Percentiles rank a stretch among this genome's conserved stretches.
Evolutionary conservation across 2,113 vertebrate genomes (phyloP).

Genomic region (Anguilla rostrata): DNA sequence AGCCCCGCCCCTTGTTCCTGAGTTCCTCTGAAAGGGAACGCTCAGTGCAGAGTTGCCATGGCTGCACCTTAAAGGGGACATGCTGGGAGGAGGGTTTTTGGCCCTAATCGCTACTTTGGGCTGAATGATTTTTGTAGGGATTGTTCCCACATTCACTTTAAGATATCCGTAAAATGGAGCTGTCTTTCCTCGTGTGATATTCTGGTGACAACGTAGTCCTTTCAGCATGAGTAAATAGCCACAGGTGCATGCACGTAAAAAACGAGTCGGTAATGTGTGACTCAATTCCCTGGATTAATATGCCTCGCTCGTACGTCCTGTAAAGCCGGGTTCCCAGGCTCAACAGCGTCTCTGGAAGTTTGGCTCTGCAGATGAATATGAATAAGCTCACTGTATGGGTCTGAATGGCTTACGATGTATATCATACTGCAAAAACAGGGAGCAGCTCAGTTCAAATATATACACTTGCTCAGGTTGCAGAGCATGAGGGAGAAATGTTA

Average conservation of each 20-base stretch:
- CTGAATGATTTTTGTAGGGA: neutral
- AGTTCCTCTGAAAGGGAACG: neutral
- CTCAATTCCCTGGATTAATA: neutral
- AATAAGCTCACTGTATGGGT: slow-evolving; percentile 28
- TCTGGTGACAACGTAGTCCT: neutral
- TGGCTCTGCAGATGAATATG: slow-evolving; percentile 11
- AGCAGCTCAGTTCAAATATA: neutral
- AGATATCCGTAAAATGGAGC: neutral
- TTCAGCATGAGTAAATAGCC: neutral
- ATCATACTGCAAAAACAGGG: neutral
- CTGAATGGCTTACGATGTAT: neutral
- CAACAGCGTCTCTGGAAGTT: neutral
- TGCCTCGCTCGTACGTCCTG: neutral
- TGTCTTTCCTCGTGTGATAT: neutral
- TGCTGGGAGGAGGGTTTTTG: neutral
- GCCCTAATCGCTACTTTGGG: neutral
- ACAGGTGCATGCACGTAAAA: neutral
- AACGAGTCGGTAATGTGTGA: neutral
- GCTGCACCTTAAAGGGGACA: neutral
- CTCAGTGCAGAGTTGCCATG: neutral
- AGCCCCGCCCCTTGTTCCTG: neutral
- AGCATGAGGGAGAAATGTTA: neutral
- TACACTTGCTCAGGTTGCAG: neutral
- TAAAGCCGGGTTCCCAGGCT: neutral
- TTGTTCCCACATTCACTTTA: neutral